A percentile compares a stretch with the other conserved stretches of the same genome.
Conservation (phyloP, 1,140 invertebrate genomes). For the Agrypnia vestita region DNA sequence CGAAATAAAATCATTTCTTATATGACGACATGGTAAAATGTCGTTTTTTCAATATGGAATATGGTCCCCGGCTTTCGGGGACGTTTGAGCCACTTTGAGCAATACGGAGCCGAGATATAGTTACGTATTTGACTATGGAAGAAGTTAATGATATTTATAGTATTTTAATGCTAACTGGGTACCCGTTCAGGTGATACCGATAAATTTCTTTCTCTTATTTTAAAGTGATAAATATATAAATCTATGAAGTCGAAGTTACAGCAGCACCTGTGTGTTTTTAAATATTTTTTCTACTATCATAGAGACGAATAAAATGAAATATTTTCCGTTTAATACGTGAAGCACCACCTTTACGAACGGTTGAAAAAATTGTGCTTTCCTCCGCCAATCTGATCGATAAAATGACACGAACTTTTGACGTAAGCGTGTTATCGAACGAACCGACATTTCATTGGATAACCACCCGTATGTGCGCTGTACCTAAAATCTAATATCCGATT, state of each 20-base stretch:
- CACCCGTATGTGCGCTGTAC: too few relatives aligned
- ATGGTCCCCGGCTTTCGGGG: constrained; percentile 17
- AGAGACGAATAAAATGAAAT: constrained; percentile 53
- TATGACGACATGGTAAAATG: constrained; percentile 32
- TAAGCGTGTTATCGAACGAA: not conserved
- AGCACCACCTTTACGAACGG: constrained; percentile 31
- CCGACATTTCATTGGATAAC: too few relatives aligned
- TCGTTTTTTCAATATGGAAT: constrained; percentile 1
- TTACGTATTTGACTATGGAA: constrained; percentile 61
- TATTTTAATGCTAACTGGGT: constrained; percentile 52
- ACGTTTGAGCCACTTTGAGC: constrained; percentile 60
- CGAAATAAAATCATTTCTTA: constrained; percentile 27
- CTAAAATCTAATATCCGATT: too few relatives aligned
- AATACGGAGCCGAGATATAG: constrained; percentile 57
- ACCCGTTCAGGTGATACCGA: constrained; percentile 55
- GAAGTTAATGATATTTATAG: constrained; percentile 60
- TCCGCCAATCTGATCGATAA: not conserved
- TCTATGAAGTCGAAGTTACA: constrained; percentile 59
- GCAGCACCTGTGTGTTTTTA: constrained; percentile 58
- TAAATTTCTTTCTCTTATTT: constrained; percentile 58
- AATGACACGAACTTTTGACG: constrained; percentile 1
- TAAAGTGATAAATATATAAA: constrained; percentile 61
- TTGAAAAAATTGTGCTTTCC: constrained; percentile 40
- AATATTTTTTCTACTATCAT: constrained; percentile 51
- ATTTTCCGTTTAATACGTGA: constrained; percentile 14